phyloP scores from a whole-genome alignment of 2,888 invertebrate species.

The Falcaria lacertinaria region DNA sequence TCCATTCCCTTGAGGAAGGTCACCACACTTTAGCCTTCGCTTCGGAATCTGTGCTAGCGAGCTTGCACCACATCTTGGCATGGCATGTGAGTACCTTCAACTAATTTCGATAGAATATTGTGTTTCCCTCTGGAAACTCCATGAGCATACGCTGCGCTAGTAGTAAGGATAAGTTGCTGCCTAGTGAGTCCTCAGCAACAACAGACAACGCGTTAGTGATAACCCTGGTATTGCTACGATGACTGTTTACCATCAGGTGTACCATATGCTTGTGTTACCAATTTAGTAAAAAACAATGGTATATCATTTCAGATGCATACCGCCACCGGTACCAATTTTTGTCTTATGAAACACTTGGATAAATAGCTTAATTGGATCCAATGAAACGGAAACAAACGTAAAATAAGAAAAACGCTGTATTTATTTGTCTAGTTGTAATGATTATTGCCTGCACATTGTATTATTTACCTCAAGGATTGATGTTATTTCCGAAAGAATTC shows the following conservation, averaged over 20 bases:
- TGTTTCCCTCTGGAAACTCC: too few relatives aligned
- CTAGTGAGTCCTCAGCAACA: too few relatives aligned
- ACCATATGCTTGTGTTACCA: not conserved
- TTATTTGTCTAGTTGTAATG: not conserved
- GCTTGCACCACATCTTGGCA: slow-evolving; percentile 93
- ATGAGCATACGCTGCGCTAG: too few relatives aligned
- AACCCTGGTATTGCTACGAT: too few relatives aligned
- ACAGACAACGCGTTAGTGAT: too few relatives aligned
- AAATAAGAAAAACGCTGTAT: not conserved
- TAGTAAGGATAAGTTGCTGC: too few relatives aligned
- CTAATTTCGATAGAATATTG: too few relatives aligned
- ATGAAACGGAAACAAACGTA: not conserved
- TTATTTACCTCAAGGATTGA: not conserved
- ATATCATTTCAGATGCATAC: not conserved
- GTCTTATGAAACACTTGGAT: not conserved
- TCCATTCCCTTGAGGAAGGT: slow-evolving; percentile 89
- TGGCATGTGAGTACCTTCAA: slow-evolving; percentile 82
- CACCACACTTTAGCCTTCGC: slow-evolving; percentile 95
- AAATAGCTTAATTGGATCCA: not conserved
- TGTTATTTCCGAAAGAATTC: not conserved
- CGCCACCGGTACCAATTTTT: not conserved
- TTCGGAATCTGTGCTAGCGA: slow-evolving; percentile 93
- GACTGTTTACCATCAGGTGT: too few relatives aligned
- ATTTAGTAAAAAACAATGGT: not conserved
- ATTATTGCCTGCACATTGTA: not conserved